Conservation (phyloP, 2,113 vertebrate species). For the Azemiops feae region DNA sequence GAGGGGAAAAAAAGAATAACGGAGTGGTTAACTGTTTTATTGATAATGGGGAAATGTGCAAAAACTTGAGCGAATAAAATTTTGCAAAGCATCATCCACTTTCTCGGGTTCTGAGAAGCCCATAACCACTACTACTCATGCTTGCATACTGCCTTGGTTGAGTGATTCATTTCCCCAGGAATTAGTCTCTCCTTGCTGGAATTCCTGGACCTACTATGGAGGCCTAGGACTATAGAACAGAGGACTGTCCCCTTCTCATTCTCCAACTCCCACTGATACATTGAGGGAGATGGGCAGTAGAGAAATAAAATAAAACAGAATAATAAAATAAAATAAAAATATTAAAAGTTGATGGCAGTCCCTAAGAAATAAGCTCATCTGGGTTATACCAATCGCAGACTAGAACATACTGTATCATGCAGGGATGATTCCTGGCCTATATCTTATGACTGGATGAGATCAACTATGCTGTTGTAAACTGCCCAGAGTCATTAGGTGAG, state of each 20-base stretch:
- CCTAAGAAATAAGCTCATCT: background rate
- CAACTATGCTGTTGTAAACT: background rate
- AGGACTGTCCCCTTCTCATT: background rate
- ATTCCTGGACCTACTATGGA: background rate
- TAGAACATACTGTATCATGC: background rate
- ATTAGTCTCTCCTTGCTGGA: background rate
- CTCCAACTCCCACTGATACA: background rate
- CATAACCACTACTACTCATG: background rate
- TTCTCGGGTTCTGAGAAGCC: background rate
- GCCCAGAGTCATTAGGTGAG: background rate
- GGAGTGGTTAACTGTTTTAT: background rate
- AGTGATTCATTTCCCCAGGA: background rate
- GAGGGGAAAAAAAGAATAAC: background rate
- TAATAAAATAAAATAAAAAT: no score
- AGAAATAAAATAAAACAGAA: no score
- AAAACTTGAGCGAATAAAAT: no score
- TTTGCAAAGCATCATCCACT: background rate
- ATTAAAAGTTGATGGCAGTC: background rate
- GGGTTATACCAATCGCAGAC: background rate
- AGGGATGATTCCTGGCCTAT: background rate
- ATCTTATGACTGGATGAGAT: background rate
- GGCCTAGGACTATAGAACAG: background rate
- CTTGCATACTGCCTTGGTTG: background rate
- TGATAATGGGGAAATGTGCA: no score
- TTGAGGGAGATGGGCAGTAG: no score